A percentile compares a stretch with the other conserved stretches of the same genome.
Evolutionary conservation across 2,797 vertebrate species (phyloP).

Genomic region (Neosalanx taihuensis): DNA sequence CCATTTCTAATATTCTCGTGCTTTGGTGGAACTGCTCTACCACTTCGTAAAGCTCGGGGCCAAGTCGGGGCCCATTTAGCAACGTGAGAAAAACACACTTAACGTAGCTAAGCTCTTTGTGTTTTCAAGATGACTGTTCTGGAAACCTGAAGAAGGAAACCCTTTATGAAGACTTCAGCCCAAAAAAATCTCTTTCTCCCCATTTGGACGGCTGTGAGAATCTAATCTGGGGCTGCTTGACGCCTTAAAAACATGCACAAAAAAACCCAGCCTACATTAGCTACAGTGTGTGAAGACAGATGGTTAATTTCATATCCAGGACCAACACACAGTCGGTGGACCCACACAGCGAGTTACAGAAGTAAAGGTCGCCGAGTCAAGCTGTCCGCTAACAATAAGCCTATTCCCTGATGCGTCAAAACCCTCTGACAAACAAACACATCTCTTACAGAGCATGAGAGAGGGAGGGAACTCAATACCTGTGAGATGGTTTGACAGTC

Average conservation of each 20-base stretch:
- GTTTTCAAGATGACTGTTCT: slow-evolving; percentile 4
- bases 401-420: slow-evolving; percentile 41
- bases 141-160: slow-evolving; percentile 4
- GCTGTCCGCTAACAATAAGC: slow-evolving; percentile 36
- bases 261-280: not conserved
- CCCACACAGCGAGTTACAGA: not conserved
- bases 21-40: slow-evolving; percentile 65
- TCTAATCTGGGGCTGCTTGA: no score
- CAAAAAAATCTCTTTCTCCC: not conserved
- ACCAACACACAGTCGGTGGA: not conserved
- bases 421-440: slow-evolving; percentile 51
- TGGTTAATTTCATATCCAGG: not conserved
- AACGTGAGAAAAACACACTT: slow-evolving; percentile 26
- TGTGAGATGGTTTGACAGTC: slow-evolving; percentile 56
- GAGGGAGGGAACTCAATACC: slow-evolving; percentile 53
- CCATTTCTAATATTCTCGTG: slow-evolving; percentile 54
- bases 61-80: slow-evolving; percentile 47
- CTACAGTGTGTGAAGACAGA: not conserved
- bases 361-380: slow-evolving; percentile 12
- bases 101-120: not conserved
- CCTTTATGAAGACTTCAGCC: not conserved
- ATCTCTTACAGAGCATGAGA: slow-evolving; percentile 46
- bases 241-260: not conserved
- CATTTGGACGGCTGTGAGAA: not conserved
- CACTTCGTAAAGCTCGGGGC: slow-evolving; percentile 58